Base-by-base conservation (phyloP, 2,113 vertebrate genomes). In the Taurulus bubalis region DNA sequence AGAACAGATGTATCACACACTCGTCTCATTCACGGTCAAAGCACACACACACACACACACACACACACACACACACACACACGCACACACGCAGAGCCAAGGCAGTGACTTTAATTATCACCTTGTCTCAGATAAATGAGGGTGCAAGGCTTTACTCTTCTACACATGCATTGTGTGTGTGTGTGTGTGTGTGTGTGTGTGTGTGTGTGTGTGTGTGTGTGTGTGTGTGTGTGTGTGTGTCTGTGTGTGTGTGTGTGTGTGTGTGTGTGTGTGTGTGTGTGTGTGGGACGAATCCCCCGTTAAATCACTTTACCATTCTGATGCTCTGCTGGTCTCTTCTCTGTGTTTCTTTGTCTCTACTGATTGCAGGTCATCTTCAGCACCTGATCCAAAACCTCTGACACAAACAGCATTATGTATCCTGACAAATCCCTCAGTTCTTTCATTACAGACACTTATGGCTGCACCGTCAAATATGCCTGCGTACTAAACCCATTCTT, bases 51-150 rank as follows among this genome's bases (percentile, higher is more conserved):
- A 68, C 34, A 47, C 45, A 28, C 45, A 28, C 68, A 77, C 65
- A 62, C 34, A 22, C 60, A 75, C 58, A 67, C 67, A 68, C 34
- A 47, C 45, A 26, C 73, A 68, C 68, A 77, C 65, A 62, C 45
- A 67, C 82, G 40, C 59, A 76, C 63, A 63, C 66, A 70, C 34
- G 79, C 68, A 82, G 88, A 95, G 87, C 92, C 94, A 95, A 93
- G 95, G 93, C 94, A 93, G 95, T 93, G 95, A 96, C 87, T 94
- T 96, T 96, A 96, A 97, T 98, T 97, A 97, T 97, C 96, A 97
- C 96, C 96, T 97, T 96, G 94, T 96, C 96, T 96, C 92, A 92
- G 94, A 92, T 91, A 96, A 96, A 97, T 96, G 95, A 96, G 95
- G 93, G 95, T 96, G 94, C 91, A 86, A 91, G 83, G 67, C 72